phyloP scores from a whole-genome alignment of 37 sponge, comb jelly and placozoan genomes.

The Hormiphora californensis region DNA sequence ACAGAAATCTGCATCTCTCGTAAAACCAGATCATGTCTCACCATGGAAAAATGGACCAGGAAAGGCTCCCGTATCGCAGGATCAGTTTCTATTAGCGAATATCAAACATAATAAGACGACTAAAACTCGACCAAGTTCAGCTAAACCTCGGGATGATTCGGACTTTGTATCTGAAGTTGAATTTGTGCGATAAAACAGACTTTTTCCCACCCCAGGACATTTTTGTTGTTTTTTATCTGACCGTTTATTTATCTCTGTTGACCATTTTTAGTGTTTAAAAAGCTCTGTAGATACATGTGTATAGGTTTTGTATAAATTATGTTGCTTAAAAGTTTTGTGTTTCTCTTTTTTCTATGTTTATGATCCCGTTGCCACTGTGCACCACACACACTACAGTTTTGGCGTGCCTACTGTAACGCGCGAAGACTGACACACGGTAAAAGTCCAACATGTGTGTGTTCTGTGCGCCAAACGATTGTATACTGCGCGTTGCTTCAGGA shows the following conservation, averaged over 20 bases:
- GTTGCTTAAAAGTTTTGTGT: too few relatives aligned
- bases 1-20: not conserved
- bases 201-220: too few relatives aligned
- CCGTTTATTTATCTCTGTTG: too few relatives aligned
- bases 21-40: not conserved
- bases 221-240: too few relatives aligned
- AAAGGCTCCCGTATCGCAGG: not conserved
- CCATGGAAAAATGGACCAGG: conserved; percentile 44
- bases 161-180: not conserved
- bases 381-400: too few relatives aligned
- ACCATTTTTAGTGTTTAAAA: too few relatives aligned
- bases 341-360: not conserved
- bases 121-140: not conserved
- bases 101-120: conserved; percentile 36
- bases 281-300: too few relatives aligned
- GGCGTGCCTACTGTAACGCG: too few relatives aligned
- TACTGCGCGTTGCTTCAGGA: not conserved
- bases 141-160: not conserved
- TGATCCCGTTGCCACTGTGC: too few relatives aligned
- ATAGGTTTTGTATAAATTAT: too few relatives aligned
- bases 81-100: conserved; percentile 21
- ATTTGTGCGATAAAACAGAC: not conserved
- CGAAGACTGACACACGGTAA: not conserved
- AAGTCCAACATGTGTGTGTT: conserved; percentile 6
- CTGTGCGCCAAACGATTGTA: not conserved